A percentile compares a stretch with the other conserved stretches of the same genome.
phyloP scores from a whole-genome alignment of 2,888 invertebrate species.

The Hyppa rectilinea region DNA sequence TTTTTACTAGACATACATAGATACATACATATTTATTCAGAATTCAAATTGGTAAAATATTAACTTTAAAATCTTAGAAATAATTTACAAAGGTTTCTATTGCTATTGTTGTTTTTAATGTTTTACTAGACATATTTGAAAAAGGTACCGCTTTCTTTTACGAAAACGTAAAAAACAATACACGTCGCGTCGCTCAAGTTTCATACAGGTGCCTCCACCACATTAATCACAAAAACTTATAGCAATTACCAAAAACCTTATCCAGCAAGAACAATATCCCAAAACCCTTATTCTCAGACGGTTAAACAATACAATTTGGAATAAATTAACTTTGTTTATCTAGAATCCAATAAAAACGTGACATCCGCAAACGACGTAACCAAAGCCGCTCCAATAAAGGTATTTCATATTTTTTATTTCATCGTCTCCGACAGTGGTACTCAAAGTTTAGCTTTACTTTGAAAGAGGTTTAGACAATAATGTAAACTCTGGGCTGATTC shows the following conservation, averaged over 20 bases:
- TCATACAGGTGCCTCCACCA: neutral
- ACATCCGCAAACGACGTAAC: conserved; percentile 51
- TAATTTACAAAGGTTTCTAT: too few relatives aligned
- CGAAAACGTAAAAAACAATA: neutral
- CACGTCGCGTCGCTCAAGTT: conserved; percentile 7
- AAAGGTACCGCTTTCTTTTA: neutral
- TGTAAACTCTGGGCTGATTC: too few relatives aligned
- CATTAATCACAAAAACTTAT: conserved; percentile 14
- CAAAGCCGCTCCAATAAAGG: conserved; percentile 53
- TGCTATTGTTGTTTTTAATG: too few relatives aligned
- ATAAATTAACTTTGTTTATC: conserved; percentile 44
- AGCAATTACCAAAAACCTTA: neutral
- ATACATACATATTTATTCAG: too few relatives aligned
- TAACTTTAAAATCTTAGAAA: too few relatives aligned
- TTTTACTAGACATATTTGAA: neutral
- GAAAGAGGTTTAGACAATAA: too few relatives aligned
- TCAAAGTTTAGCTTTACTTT: conserved; percentile 32
- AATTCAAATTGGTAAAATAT: too few relatives aligned
- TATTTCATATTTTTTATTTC: conserved; percentile 62
- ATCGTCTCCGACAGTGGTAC: conserved; percentile 38
- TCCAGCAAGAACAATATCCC: neutral
- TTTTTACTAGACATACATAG: too few relatives aligned
- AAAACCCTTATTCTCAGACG: conserved; percentile 18
- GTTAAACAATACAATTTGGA: conserved; percentile 9
- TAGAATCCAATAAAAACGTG: conserved; percentile 49